These are phyloP conservation scores for Pissodes strobi DNA, from an alignment of 1,140 invertebrate genomes.

Conservation along the genomic window DNA sequence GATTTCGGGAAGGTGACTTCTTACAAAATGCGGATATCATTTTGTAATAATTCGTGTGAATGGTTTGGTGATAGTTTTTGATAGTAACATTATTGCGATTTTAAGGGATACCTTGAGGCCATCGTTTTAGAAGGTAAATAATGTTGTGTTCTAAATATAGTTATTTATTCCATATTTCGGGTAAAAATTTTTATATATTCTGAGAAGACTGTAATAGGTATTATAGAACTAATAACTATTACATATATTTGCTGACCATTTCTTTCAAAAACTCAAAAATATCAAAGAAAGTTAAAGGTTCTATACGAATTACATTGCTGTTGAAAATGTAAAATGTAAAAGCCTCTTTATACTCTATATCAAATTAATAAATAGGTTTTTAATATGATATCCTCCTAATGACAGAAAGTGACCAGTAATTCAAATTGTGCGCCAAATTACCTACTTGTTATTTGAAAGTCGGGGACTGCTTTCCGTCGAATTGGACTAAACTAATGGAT, in stretches of 20 bases:
- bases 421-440: too few relatives aligned
- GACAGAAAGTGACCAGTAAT: too few relatives aligned
- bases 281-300: too few relatives aligned
- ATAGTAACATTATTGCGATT: constrained; percentile 9
- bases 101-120: constrained; percentile 13
- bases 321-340: too few relatives aligned
- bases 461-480: too few relatives aligned
- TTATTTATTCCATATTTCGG: not conserved
- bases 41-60: constrained; percentile 12
- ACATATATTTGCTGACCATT: not conserved
- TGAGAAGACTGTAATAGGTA: not conserved
- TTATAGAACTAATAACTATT: too few relatives aligned
- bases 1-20: constrained; percentile 26
- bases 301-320: too few relatives aligned
- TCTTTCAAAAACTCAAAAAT: not conserved
- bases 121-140: constrained; percentile 15
- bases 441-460: too few relatives aligned
- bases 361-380: too few relatives aligned
- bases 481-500: too few relatives aligned
- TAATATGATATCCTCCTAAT: too few relatives aligned
- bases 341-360: too few relatives aligned
- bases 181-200: not conserved
- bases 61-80: constrained; percentile 20
- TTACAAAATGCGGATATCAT: constrained; percentile 5
- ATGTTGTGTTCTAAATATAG: not conserved